phyloP scores from a whole-genome alignment of 2,888 invertebrate species.

The Lasioglossum lativentre region DNA sequence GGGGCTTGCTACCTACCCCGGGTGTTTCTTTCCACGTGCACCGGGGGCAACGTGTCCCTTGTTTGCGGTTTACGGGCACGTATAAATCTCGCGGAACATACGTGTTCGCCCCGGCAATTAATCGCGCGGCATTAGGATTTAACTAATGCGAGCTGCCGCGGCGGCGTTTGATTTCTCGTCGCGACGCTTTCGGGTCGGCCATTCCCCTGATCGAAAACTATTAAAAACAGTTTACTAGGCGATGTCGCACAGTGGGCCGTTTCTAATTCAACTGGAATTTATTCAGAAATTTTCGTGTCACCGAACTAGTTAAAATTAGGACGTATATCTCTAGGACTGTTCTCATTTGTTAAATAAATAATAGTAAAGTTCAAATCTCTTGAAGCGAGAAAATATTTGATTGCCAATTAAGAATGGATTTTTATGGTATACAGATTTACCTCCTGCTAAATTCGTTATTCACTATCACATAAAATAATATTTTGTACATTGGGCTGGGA shows the following conservation, averaged over 20 bases:
- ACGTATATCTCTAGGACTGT: too few relatives aligned
- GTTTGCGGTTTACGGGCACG: constrained; percentile 44
- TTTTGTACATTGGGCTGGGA: too few relatives aligned
- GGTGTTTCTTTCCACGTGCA: constrained; percentile 40
- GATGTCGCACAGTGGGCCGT: not conserved
- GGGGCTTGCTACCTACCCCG: not conserved
- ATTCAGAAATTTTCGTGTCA: not conserved
- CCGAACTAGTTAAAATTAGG: too few relatives aligned
- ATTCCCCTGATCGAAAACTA: not conserved
- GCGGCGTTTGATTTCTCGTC: constrained; percentile 19
- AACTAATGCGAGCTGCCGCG: constrained; percentile 29
- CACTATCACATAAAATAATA: too few relatives aligned
- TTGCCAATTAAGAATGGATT: too few relatives aligned
- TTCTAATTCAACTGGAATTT: not conserved
- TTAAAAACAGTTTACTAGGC: not conserved
- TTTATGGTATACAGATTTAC: too few relatives aligned
- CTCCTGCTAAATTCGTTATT: too few relatives aligned
- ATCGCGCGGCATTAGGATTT: constrained; percentile 42
- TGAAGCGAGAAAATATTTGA: too few relatives aligned
- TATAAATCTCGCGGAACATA: constrained; percentile 43
- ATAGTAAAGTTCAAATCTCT: too few relatives aligned
- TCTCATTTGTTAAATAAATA: too few relatives aligned
- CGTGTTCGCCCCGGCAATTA: constrained; percentile 39
- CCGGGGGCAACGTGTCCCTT: constrained; percentile 26
- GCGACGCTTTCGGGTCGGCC: not conserved